A percentile compares a stretch with the other conserved stretches of the same genome.
These are phyloP conservation scores for Knipowitschia caucasica DNA, from an alignment of 2,797 vertebrate genomes.

Conservation along the genomic window DNA sequence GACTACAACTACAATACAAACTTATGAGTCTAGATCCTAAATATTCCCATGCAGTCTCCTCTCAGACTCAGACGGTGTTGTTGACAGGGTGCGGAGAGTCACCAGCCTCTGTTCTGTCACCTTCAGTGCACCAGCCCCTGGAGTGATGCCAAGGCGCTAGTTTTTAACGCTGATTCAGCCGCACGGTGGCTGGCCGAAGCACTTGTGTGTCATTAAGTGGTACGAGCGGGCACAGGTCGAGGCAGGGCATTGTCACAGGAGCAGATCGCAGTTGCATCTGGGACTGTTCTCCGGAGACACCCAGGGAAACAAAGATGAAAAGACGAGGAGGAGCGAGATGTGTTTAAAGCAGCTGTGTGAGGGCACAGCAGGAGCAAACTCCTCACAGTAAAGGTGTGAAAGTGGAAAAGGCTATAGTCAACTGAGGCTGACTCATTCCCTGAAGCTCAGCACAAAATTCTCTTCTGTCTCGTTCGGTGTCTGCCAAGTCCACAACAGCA, in stretches of 20 bases:
- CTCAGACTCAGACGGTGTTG: constrained; percentile 20
- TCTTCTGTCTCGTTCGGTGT: constrained; percentile 38
- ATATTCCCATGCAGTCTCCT: constrained; percentile 16
- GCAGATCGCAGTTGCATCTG: constrained; percentile 7
- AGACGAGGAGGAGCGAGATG: neutral
- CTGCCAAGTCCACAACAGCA: constrained; percentile 33
- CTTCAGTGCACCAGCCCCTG: constrained; percentile 31
- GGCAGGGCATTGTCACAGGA: constrained; percentile 31
- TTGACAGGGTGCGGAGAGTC: constrained; percentile 42
- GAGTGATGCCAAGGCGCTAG: constrained; percentile 37
- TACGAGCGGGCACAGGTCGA: constrained; percentile 22
- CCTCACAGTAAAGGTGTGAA: constrained; percentile 33
- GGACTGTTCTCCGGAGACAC: constrained; percentile 5
- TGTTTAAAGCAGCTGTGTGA: constrained; percentile 22
- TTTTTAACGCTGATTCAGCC: constrained; percentile 57
- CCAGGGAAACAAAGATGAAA: neutral
- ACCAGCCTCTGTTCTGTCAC: constrained; percentile 48
- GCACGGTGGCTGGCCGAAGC: constrained; percentile 21
- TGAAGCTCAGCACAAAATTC: constrained; percentile 41
- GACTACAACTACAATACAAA: constrained; percentile 19
- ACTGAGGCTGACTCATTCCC: constrained; percentile 49
- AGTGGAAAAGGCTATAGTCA: constrained; percentile 22
- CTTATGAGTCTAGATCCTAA: constrained; percentile 27
- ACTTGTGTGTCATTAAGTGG: constrained; percentile 48
- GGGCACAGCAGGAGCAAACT: constrained; percentile 22